These are phyloP conservation scores for Mus pahari DNA, from an alignment of 2,113 vertebrate genomes.

Conservation along the genomic window DNA sequence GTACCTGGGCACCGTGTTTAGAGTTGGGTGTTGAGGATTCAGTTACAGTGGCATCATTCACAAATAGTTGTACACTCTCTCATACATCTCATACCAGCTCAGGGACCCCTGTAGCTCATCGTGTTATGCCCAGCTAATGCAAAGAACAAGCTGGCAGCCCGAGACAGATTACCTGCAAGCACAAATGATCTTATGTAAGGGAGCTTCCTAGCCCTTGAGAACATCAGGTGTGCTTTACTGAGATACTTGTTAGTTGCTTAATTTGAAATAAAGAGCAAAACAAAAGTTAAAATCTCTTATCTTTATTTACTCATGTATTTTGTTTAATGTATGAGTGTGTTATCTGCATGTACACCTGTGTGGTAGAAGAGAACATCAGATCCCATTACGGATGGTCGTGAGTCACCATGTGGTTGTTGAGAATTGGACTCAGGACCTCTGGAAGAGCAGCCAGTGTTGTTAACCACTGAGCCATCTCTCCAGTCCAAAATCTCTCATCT, in stretches of 20 bases:
- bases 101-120: neutral
- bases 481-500: neutral
- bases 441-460: no score
- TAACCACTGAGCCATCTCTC: no score
- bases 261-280: constrained; percentile 36
- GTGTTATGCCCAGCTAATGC: neutral
- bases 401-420: no score
- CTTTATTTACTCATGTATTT: neutral
- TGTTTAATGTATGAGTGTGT: no score
- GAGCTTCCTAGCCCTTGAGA: neutral
- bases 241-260: neutral
- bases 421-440: no score
- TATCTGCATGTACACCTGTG: no score
- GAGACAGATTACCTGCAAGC: neutral
- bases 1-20: neutral
- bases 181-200: neutral
- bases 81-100: neutral
- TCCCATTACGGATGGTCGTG: no score
- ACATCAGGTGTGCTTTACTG: neutral
- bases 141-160: neutral
- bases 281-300: constrained; percentile 6
- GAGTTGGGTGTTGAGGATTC: neutral
- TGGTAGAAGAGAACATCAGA: no score
- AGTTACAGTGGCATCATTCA: neutral
- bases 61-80: neutral